Evolutionary conservation across 2,797 vertebrate genomes (phyloP).

Genomic region (Pangasius larnaudii): DNA sequence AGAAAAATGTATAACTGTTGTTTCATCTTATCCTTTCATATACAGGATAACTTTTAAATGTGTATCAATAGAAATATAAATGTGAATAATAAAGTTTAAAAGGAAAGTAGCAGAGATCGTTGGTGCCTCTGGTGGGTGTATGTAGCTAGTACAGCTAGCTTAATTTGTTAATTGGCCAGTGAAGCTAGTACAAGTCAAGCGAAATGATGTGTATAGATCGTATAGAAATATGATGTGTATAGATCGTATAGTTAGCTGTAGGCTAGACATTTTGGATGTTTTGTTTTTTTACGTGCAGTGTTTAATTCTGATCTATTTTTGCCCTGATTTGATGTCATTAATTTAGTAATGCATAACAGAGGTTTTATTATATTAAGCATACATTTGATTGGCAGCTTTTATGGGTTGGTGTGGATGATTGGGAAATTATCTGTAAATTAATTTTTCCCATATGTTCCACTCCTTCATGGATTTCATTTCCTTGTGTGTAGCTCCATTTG

Average conservation of each 20-base stretch:
- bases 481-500: background rate
- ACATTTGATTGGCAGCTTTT: background rate
- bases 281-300: too few relatives aligned
- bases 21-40: background rate
- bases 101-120: background rate
- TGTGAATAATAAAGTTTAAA: too few relatives aligned
- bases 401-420: background rate
- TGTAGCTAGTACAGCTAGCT: background rate
- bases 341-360: background rate
- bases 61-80: too few relatives aligned
- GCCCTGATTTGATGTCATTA: background rate
- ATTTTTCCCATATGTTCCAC: background rate
- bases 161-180: background rate
- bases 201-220: background rate
- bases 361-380: background rate
- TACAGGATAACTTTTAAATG: too few relatives aligned
- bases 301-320: background rate
- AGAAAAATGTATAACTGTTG: background rate
- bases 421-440: background rate
- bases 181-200: background rate
- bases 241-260: background rate
- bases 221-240: background rate
- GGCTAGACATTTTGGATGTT: background rate
- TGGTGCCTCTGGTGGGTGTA: background rate
- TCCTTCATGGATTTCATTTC: background rate